Evolutionary conservation across 2,797 vertebrate genomes (phyloP).

Genomic region (Myioborus miniatus): DNA sequence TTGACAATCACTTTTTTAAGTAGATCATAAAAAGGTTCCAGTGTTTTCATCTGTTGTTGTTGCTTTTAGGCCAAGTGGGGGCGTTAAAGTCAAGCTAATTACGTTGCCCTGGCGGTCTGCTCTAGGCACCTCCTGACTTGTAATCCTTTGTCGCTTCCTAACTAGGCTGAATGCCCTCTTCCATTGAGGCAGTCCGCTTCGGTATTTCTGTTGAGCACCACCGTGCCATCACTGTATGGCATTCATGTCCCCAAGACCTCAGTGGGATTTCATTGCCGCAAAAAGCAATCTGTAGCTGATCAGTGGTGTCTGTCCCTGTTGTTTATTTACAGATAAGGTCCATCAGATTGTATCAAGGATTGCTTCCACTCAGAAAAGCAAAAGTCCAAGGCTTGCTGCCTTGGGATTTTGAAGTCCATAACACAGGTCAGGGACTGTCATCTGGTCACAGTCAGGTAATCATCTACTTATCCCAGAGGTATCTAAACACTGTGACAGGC

Average conservation of each 20-base stretch:
- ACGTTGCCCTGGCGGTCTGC: slow-evolving; percentile 8
- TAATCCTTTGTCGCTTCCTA: background rate
- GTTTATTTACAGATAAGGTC: background rate
- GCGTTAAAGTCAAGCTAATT: slow-evolving; percentile 1
- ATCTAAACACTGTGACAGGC: background rate
- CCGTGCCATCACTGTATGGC: background rate
- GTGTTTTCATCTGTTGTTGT: slow-evolving; percentile 6
- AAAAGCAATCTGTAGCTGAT: background rate
- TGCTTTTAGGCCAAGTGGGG: background rate
- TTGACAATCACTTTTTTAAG: background rate
- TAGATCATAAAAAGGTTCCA: background rate
- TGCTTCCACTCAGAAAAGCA: background rate
- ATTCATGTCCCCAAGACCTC: background rate
- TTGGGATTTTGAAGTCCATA: background rate
- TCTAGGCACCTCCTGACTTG: background rate
- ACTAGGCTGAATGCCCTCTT: background rate
- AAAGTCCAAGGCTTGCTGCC: background rate
- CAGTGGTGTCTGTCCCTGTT: background rate
- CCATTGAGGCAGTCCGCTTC: background rate
- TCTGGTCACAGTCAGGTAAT: background rate
- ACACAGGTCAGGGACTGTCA: background rate
- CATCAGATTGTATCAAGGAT: background rate
- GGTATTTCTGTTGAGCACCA: background rate
- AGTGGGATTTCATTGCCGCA: background rate
- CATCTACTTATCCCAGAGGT: background rate